Percentiles rank a stretch among this genome's conserved stretches.
phyloP scores from a whole-genome alignment of 2,113 vertebrate genomes.

The Myocastor coypus region DNA sequence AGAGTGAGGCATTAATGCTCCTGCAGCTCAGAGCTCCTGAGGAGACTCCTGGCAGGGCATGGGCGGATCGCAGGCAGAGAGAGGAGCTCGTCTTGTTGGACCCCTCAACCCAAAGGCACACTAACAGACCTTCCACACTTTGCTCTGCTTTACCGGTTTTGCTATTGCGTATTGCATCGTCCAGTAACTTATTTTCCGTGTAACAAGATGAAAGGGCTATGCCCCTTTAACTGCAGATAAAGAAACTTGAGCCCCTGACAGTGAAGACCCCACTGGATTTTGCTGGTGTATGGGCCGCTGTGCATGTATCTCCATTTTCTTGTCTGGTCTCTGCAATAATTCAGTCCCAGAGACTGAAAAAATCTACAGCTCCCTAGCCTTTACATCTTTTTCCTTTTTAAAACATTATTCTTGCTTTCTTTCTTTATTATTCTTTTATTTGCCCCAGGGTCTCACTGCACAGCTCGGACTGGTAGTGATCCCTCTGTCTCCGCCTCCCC shows the following conservation, averaged over 20 bases:
- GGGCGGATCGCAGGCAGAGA: not conserved
- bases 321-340: not conserved
- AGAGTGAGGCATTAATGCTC: rapidly evolving
- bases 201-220: rapidly evolving
- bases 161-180: not conserved
- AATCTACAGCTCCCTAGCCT: not conserved
- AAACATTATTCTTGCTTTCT: not conserved
- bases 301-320: not conserved
- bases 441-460: too few species aligned
- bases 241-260: rapidly evolving
- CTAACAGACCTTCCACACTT: not conserved
- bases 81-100: not conserved
- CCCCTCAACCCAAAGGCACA: not conserved
- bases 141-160: not conserved
- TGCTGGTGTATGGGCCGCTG: not conserved
- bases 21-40: rapidly evolving
- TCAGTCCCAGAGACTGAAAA: rapidly evolving
- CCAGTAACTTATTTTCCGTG: not conserved
- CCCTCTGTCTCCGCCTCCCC: too few species aligned
- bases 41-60: not conserved
- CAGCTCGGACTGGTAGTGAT: too few species aligned
- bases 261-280: not conserved
- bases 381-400: not conserved
- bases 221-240: not conserved
- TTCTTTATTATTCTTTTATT: too few species aligned